Evolutionary conservation across 2,888 invertebrate genomes (phyloP), one percentile per base, ranked within the genome.

Genomic region (Acanthacorydalis orientalis): DNA sequence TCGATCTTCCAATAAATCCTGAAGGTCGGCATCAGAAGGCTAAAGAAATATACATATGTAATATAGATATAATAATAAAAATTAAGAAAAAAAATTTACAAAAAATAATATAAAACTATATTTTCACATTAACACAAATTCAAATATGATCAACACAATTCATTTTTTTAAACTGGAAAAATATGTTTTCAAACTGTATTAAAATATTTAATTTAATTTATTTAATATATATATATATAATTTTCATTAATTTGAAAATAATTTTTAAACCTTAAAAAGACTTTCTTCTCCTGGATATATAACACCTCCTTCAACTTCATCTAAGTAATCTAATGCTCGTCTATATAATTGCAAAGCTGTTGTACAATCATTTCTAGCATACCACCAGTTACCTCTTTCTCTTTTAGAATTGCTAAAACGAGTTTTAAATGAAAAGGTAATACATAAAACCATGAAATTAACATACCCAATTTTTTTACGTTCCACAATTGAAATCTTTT

Each of bases 361-460:
- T 33, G 77, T 77, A 47, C 80, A 78, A 58, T 93, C 92, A 23
- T 80, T 79, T 43, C 92, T 77, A 16, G 77, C 74, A 61, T 88
- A 93, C 82, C 88, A 88, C 76, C 85, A 89, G 64, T 93, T 93
- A 7, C 93, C 95, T 48, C 88, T 75, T 57, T 85, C 83, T 51
- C 89, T 77, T 60, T 88, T 89, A 50, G 72, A 70, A 56, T 80
- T 78, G 11, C 84, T 83, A 56, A 48, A 57, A 49, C 46, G 43
- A 51, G 9, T 37, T 12, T 37, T 37, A 37, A 37, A 4, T 3
- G n/a, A 37, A 37, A 37, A 8, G 6, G 7, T 15, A 15, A 40
- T 7, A n/a, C 6, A 44, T 44, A 14, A 31, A 34, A 14, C 4
- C 11, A 33, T 31, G 12, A 46, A 48, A 47, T 41, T 14, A 16